These are phyloP conservation scores for Phalacrocorax aristotelis DNA, from an alignment of 2,113 vertebrate species.

Conservation along the genomic window DNA sequence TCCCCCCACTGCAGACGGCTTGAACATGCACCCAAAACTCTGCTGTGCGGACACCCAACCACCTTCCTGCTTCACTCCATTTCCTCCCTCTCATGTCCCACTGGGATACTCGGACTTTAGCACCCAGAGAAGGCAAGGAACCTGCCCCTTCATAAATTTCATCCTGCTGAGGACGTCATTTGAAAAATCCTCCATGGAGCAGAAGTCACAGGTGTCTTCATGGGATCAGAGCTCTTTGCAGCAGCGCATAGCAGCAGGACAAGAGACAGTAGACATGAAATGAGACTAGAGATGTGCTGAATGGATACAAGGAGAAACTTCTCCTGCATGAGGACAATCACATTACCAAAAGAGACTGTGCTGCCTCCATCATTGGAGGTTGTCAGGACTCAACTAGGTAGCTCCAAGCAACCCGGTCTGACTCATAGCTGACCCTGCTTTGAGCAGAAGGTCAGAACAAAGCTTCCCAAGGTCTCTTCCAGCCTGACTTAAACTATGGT, in stretches of 20 bases:
- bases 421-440: neutral
- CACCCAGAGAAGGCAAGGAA: neutral
- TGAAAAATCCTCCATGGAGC: neutral
- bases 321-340: neutral
- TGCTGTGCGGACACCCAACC: neutral
- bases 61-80: neutral
- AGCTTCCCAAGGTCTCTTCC: neutral
- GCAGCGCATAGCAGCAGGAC: neutral
- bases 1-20: neutral
- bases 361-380: neutral
- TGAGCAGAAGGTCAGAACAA: neutral
- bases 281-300: neutral
- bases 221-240: neutral
- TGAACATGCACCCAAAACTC: neutral
- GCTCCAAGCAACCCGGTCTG: neutral
- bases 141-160: neutral
- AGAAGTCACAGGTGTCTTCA: neutral
- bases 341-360: neutral
- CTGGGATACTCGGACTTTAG: neutral
- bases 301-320: neutral
- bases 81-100: neutral
- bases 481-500: neutral
- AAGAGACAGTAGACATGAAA: neutral
- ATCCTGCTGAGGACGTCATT: neutral
- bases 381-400: neutral